Conservation (phyloP, 2,797 vertebrate species). For the Falco novaeseelandiae region DNA sequence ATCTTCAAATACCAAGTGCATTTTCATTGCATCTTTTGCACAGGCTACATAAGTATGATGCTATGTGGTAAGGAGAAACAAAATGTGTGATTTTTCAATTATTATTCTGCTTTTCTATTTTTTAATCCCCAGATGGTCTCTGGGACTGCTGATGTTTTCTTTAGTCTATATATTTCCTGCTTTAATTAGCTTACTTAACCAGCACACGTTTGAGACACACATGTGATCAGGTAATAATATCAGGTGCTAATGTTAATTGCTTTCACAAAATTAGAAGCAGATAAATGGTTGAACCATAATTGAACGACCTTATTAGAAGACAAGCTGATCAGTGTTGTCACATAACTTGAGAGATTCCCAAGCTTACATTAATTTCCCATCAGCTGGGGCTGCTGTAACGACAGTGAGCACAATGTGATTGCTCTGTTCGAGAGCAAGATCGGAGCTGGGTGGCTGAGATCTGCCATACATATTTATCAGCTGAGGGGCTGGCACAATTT, state of each 20-base stretch:
- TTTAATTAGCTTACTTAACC: conserved; percentile 31
- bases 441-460: not conserved
- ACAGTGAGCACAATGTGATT: accelerated
- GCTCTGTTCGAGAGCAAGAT: not conserved
- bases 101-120: conserved; percentile 12
- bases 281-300: not conserved
- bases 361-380: not conserved
- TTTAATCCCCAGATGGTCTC: conserved; percentile 29
- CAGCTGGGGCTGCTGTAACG: not conserved
- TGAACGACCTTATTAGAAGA: not conserved
- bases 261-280: not conserved
- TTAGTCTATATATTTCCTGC: not conserved
- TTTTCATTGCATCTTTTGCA: not conserved
- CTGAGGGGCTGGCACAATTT: not conserved
- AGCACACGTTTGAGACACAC: not conserved
- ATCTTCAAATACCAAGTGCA: conserved; percentile 21
- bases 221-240: not conserved
- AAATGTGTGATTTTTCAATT: conserved; percentile 17
- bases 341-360: not conserved
- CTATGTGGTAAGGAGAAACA: not conserved
- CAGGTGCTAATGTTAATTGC: not conserved
- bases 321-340: not conserved
- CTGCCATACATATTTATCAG: not conserved
- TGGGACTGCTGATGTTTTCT: not conserved
- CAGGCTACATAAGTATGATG: not conserved